Evolutionary conservation across 2,113 vertebrate genomes (phyloP).

Genomic region (Callipepla squamata): DNA sequence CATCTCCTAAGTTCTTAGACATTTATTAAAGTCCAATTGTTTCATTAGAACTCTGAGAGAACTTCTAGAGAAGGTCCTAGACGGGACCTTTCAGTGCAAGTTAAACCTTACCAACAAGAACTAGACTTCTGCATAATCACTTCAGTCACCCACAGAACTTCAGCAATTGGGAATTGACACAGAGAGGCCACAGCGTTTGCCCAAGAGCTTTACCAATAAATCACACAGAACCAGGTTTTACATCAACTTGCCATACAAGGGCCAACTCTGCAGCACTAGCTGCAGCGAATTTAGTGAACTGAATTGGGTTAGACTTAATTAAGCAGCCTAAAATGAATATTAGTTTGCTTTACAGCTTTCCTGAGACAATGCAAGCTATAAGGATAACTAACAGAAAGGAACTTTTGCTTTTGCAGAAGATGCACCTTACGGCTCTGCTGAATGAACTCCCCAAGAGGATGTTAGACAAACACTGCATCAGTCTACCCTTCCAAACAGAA

Average conservation of each 20-base stretch:
- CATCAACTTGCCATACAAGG: not conserved
- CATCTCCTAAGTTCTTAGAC: not conserved
- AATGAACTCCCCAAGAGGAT: not conserved
- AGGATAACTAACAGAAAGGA: not conserved
- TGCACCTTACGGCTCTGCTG: not conserved
- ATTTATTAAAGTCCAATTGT: not conserved
- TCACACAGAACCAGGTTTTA: not conserved
- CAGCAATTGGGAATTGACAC: not conserved
- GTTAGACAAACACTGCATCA: not conserved
- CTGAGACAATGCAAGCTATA: not conserved
- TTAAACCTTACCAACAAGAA: not conserved
- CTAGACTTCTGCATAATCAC: not conserved
- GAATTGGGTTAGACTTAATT: not conserved
- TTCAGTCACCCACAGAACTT: not conserved
- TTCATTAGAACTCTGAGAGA: not conserved
- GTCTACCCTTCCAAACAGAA: not conserved
- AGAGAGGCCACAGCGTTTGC: not conserved
- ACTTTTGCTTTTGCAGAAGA: not conserved
- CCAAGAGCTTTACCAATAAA: not conserved
- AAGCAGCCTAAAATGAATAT: not conserved
- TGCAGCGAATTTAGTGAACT: not conserved
- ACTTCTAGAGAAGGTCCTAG: not conserved
- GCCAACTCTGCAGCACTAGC: not conserved
- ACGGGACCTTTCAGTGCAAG: not conserved
- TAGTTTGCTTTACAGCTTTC: not conserved